phyloP scores from a whole-genome alignment of 2,797 vertebrate genomes.

The Glyptemys insculpta region DNA sequence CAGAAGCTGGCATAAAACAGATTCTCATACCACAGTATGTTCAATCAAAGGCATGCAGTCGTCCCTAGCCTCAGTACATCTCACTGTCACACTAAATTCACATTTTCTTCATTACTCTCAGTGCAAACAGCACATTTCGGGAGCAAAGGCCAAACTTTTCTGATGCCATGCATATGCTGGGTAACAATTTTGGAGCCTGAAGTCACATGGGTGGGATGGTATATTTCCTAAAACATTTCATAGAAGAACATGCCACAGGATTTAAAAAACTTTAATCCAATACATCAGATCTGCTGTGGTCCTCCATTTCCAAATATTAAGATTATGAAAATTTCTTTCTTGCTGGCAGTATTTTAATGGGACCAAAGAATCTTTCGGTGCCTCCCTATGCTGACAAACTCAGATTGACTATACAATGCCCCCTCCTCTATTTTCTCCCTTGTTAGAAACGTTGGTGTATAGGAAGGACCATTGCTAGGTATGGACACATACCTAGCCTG shows the following conservation, averaged over 20 bases:
- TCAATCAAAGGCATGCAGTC: rapidly evolving
- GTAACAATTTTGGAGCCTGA: background rate
- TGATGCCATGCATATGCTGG: background rate
- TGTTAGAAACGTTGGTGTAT: background rate
- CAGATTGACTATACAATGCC: background rate
- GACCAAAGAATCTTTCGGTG: background rate
- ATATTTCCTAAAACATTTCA: background rate
- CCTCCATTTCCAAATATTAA: background rate
- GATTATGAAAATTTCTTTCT: background rate
- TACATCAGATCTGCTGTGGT: background rate
- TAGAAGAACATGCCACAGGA: background rate
- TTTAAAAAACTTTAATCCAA: background rate
- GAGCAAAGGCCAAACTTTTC: background rate
- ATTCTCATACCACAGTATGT: background rate
- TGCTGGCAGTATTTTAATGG: background rate
- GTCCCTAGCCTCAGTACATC: background rate
- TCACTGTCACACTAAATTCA: background rate
- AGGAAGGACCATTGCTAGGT: background rate
- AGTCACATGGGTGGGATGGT: background rate
- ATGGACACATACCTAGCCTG: background rate
- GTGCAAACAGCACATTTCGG: background rate
- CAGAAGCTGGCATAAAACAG: background rate
- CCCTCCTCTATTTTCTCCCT: background rate
- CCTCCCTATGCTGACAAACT: background rate
- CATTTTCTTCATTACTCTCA: background rate